Base-by-base conservation (phyloP, 2,113 vertebrate species). In the Piaya cayana region DNA sequence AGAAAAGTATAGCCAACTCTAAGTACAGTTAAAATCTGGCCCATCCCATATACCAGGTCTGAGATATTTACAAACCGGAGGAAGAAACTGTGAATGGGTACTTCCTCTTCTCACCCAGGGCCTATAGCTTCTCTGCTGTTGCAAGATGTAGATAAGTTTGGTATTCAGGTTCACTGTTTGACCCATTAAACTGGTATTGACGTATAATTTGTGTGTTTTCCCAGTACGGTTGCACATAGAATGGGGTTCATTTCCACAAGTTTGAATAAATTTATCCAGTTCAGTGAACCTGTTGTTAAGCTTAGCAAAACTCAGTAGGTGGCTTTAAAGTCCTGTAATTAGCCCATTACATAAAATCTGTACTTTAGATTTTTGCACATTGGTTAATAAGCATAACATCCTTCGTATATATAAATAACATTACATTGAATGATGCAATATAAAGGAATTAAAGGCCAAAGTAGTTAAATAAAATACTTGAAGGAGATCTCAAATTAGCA, bases 241-340 rank as follows among this genome's bases (percentile, higher is more conserved):
- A 98, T 98, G 98, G 97, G 98, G 97, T 98, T 98, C 98, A 98
- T 98, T 98, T 98, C 98, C 98, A 98, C 98, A 98, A 97, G 98
- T 98, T 98, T 98, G 98, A 98, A 98, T 98, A 98, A 98, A 98
- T 98, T 98, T 98, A 98, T 98, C 98, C 98, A 98, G 98, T 98
- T 98, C 98, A 98, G 98, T 98, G 98, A 98, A 98, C 98, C 98
- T 98, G 98, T 98, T 98, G 98, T 98, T 98, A 98, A 95, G 97
- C 97, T 97, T 97, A 98, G 98, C 97, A 98, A 98, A 98, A 98
- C 98, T 98, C 98, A 98, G 98, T 98, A 98, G 98, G 98, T 98
- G 98, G 98, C 97, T 98, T 98, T 98, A 98, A 98, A 98, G 98
- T 98, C 98, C 98, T 98, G 97, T 98, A 98, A 98, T 98, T 98